A percentile compares a stretch with the other conserved stretches of the same genome.
These are phyloP conservation scores for Falco columbarius DNA, from an alignment of 2,797 vertebrate genomes.

Conservation along the genomic window DNA sequence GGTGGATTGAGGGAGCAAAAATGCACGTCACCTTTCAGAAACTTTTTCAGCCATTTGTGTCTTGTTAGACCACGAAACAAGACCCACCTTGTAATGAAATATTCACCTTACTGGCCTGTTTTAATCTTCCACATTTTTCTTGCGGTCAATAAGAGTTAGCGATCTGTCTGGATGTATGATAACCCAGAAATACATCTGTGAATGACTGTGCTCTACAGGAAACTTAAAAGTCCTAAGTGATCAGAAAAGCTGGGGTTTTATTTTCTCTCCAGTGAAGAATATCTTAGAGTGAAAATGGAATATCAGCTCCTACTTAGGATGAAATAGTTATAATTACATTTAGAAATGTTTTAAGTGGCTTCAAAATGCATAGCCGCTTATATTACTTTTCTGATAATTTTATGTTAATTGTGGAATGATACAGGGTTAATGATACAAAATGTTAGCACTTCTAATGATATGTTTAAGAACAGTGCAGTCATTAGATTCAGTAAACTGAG, in stretches of 20 bases:
- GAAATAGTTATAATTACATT: not conserved
- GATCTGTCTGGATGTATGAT: not conserved
- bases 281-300: not conserved
- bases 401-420: not conserved
- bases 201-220: not conserved
- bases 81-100: not conserved
- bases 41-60: not conserved
- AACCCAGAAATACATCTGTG: not conserved
- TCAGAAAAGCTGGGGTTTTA: not conserved
- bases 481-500: conserved; percentile 25
- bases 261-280: not conserved
- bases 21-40: not conserved
- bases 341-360: not conserved
- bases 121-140: not conserved
- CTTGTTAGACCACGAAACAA: not conserved
- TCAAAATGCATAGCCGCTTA: not conserved
- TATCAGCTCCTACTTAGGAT: not conserved
- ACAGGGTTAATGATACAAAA: conserved; percentile 14
- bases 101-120: not conserved
- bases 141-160: not conserved
- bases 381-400: conserved; percentile 28
- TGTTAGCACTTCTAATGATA: conserved; percentile 28
- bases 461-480: conserved; percentile 42
- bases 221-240: not conserved
- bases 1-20: not conserved